A percentile compares a stretch with the other conserved stretches of the same genome.
These are phyloP conservation scores for Chrysogorgia sp. DNA, from an alignment of 92 coral and sea anemone genomes.

Conservation along the genomic window DNA sequence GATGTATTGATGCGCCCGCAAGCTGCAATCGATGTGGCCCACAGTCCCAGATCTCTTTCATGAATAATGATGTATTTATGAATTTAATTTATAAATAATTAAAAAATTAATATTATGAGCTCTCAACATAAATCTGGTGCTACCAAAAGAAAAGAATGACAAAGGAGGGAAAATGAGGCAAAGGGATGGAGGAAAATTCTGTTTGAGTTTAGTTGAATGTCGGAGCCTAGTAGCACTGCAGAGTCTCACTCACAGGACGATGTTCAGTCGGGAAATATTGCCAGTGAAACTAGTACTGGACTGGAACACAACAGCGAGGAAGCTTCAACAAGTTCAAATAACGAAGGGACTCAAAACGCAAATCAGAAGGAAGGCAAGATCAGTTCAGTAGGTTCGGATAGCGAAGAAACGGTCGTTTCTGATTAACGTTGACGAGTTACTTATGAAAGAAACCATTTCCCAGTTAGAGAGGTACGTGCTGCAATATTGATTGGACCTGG, in stretches of 20 bases:
- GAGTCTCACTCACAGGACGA: conserved; percentile 16
- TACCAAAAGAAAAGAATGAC: conserved; percentile 5
- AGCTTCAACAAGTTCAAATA: too few species aligned
- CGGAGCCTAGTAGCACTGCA: not conserved
- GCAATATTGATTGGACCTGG: conserved; percentile 23
- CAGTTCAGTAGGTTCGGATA: not conserved
- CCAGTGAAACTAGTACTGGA: conserved; percentile 7
- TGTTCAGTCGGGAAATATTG: conserved; percentile 12
- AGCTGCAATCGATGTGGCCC: too few species aligned
- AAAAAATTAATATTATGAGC: too few species aligned
- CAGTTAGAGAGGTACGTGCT: conserved; percentile 8
- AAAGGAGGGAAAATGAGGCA: conserved; percentile 15
- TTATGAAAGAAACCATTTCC: conserved; percentile 19
- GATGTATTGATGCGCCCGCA: too few species aligned
- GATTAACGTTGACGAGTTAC: conserved; percentile 2
- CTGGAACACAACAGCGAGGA: conserved; percentile 14
- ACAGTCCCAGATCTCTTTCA: too few species aligned
- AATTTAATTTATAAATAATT: too few species aligned
- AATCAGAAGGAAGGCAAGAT: not conserved
- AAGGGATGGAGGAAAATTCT: conserved; percentile 13
- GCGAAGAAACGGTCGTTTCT: not conserved
- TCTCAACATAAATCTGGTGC: conserved; percentile 16
- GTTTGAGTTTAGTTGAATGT: conserved; percentile 2
- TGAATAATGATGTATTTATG: too few species aligned
- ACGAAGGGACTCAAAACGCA: not conserved